Evolutionary conservation across 2,113 vertebrate genomes (phyloP).

Genomic region (Trogon surrucura): DNA sequence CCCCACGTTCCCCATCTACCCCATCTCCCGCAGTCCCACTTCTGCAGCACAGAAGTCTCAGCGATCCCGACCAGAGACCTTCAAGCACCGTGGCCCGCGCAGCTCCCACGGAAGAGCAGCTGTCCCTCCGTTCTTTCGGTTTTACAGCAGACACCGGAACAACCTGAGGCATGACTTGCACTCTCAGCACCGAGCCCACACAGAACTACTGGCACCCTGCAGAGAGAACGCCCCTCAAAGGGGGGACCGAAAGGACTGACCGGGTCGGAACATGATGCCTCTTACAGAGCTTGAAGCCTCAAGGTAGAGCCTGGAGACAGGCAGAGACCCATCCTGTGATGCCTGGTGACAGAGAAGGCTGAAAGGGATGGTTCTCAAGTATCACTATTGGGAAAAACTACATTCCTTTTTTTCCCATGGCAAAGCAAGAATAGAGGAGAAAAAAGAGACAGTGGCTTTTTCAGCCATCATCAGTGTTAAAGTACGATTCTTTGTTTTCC

Average conservation of each 20-base stretch:
- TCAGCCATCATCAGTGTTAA: background rate
- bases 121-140: background rate
- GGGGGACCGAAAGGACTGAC: background rate
- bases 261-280: accelerated
- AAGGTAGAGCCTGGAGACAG: background rate
- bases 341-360: background rate
- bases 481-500: background rate
- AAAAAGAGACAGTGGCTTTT: background rate
- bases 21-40: background rate
- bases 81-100: too few species aligned
- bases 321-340: background rate
- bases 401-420: background rate
- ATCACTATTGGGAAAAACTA: background rate
- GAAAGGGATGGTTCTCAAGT: background rate
- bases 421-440: background rate
- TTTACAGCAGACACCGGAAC: background rate
- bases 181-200: background rate
- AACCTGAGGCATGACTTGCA: background rate
- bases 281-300: background rate
- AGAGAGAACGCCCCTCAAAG: background rate
- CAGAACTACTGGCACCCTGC: background rate
- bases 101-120: background rate
- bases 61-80: background rate
- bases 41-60: background rate
- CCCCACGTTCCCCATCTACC: background rate